Evolutionary conservation across 2,113 vertebrate genomes (phyloP).

Genomic region (Engraulis encrasicolus): DNA sequence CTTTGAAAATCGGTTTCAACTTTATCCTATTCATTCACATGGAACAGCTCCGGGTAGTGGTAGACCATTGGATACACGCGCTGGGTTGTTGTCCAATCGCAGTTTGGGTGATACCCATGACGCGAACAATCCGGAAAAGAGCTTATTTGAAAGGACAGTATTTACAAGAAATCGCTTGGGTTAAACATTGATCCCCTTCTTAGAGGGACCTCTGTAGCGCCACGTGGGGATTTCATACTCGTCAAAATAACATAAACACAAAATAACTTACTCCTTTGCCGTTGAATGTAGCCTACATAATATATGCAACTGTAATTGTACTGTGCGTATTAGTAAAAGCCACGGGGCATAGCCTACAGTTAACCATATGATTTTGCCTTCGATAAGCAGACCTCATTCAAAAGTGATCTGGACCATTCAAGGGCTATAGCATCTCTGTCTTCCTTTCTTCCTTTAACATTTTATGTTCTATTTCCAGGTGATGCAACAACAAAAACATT

Average conservation of each 20-base stretch:
- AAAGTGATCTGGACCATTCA: too few relatives aligned
- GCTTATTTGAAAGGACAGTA: conserved; percentile 74
- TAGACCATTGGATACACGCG: conserved; percentile 39
- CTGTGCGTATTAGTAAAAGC: too few relatives aligned
- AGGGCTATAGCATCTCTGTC: too few relatives aligned
- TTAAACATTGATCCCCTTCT: neutral
- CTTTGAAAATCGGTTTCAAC: neutral
- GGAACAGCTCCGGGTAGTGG: conserved; percentile 51
- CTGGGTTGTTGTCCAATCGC: conserved; percentile 59
- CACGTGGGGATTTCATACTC: conserved; percentile 52
- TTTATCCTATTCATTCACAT: conserved; percentile 51
- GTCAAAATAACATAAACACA: neutral
- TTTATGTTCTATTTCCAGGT: too few relatives aligned
- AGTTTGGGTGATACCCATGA: neutral
- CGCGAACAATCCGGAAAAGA: conserved; percentile 37
- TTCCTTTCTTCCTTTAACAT: too few relatives aligned
- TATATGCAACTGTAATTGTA: too few relatives aligned
- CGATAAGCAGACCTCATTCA: too few relatives aligned
- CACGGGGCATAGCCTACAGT: too few relatives aligned
- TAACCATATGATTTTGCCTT: too few relatives aligned
- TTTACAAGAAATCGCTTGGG: conserved; percentile 87
- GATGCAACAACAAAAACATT: too few relatives aligned
- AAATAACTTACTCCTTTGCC: too few relatives aligned
- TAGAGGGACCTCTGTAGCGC: neutral
- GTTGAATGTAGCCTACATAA: too few relatives aligned